phyloP scores from a whole-genome alignment of 1,140 invertebrate species.

The Aethina tumida region DNA sequence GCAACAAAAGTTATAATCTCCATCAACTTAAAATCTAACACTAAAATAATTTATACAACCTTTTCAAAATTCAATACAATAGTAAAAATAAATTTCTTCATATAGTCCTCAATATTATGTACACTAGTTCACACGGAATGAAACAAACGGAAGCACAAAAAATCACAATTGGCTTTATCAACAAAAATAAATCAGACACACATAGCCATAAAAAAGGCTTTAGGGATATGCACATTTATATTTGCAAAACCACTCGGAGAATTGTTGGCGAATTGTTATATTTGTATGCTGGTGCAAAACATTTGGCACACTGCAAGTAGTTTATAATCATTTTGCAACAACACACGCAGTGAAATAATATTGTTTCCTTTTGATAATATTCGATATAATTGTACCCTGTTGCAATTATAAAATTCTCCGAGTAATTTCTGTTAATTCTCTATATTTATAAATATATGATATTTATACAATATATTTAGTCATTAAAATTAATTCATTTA shows the following conservation, averaged over 20 bases:
- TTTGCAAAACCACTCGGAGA: slow-evolving; percentile 4
- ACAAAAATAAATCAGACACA: slow-evolving; percentile 7
- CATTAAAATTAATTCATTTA: no score
- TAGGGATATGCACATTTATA: slow-evolving; percentile 16
- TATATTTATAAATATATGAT: slow-evolving; percentile 7
- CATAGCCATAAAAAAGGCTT: slow-evolving; percentile 7
- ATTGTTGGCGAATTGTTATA: background rate
- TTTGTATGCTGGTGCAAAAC: no score
- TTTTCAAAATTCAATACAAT: slow-evolving; percentile 8
- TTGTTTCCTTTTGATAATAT: background rate
- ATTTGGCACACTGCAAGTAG: no score
- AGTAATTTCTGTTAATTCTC: background rate
- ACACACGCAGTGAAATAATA: no score
- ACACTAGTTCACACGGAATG: slow-evolving; percentile 1
- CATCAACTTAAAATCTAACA: no score
- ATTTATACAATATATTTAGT: slow-evolving; percentile 4
- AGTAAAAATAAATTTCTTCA: background rate
- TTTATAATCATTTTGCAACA: no score
- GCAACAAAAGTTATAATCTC: no score
- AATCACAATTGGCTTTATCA: slow-evolving; percentile 19
- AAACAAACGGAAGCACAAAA: slow-evolving; percentile 20
- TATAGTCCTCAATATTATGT: background rate
- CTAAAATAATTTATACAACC: slow-evolving; percentile 11
- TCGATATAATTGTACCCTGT: background rate
- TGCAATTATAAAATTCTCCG: background rate